Percentiles rank a stretch among this genome's conserved stretches.
phyloP scores from a whole-genome alignment of 2,797 vertebrate species.

The Cynopterus sphinx region DNA sequence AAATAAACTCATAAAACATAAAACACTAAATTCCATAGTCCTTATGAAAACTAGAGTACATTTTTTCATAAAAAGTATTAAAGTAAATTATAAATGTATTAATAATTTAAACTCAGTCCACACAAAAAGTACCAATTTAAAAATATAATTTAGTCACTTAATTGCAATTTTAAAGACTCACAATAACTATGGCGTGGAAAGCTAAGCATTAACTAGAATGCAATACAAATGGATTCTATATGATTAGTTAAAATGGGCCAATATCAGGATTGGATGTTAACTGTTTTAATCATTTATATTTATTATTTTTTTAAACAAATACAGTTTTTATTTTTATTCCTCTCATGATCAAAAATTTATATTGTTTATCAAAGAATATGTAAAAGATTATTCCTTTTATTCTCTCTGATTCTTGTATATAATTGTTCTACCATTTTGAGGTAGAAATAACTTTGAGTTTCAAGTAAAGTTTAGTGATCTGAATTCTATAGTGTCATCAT shows the following conservation, averaged over 20 bases:
- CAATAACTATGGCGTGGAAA: background rate
- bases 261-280: background rate
- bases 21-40: background rate
- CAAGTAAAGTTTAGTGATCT: background rate
- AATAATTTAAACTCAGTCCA: slow-evolving; percentile 61
- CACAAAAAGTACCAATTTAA: slow-evolving; percentile 39
- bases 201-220: slow-evolving; percentile 45
- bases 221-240: slow-evolving; percentile 47
- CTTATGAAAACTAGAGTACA: background rate
- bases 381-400: background rate
- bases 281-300: background rate
- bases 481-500: background rate
- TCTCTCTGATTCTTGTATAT: background rate
- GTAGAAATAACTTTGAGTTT: background rate
- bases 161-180: slow-evolving; percentile 52
- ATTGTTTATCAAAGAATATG: background rate
- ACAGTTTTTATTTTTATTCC: background rate
- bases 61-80: background rate
- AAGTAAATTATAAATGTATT: background rate
- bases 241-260: slow-evolving; percentile 1
- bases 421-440: background rate
- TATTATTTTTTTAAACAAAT: background rate
- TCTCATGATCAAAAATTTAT: background rate
- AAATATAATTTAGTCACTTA: slow-evolving; percentile 64
- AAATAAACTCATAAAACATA: background rate